Percentiles rank a stretch among this genome's conserved stretches.
These are phyloP conservation scores for Miltochrista miniata DNA, from an alignment of 2,888 invertebrate genomes.

Conservation along the genomic window DNA sequence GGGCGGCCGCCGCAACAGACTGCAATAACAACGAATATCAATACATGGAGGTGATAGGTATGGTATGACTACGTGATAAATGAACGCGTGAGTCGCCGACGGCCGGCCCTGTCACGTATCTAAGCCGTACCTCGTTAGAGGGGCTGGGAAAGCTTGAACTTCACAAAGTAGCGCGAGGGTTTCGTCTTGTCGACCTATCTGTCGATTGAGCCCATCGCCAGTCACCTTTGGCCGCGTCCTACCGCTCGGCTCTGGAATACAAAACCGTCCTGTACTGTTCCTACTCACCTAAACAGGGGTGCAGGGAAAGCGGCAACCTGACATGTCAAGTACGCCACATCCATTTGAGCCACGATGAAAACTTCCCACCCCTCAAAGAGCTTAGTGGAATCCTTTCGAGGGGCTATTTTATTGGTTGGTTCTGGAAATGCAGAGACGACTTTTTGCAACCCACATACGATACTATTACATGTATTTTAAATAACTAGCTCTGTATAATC, in stretches of 20 bases:
- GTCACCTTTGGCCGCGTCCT: conserved; percentile 87
- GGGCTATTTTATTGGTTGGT: conserved; percentile 87
- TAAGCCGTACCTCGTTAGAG: conserved; percentile 88
- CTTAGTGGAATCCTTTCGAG: conserved; percentile 77
- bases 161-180: conserved; percentile 89
- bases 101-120: conserved; percentile 55
- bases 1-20: conserved; percentile 73
- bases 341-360: conserved; percentile 74
- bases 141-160: conserved; percentile 91
- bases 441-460: conserved; percentile 29
- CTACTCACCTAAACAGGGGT: conserved; percentile 88
- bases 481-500: background rate
- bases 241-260: conserved; percentile 87
- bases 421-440: conserved; percentile 81
- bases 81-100: conserved; percentile 77
- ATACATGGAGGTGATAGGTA: conserved; percentile 67
- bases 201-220: conserved; percentile 84
- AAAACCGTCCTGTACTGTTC: conserved; percentile 58
- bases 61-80: conserved; percentile 74
- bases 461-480: background rate
- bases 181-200: conserved; percentile 67
- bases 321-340: conserved; percentile 85
- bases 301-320: conserved; percentile 88
- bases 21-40: conserved; percentile 81
- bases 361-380: conserved; percentile 87